Base-by-base conservation (phyloP, 1,140 invertebrate species). In the Euura lappo region DNA sequence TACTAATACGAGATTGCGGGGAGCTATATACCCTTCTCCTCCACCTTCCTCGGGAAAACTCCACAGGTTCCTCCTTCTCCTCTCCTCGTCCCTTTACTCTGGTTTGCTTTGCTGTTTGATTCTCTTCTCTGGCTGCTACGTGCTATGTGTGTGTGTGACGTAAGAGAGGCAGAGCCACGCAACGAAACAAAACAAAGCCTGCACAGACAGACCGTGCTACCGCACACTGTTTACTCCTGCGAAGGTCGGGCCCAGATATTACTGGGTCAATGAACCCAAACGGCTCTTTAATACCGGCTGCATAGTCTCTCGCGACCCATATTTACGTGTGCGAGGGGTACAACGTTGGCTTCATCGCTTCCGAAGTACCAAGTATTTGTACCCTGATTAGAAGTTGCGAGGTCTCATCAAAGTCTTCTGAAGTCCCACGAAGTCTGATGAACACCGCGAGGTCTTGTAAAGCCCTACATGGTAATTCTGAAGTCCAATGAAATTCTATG, bases 191-290 rank as follows among this genome's bases (percentile, higher is more conserved):
- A 51, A 64, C 28, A 64, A 51, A 74, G 71, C 74, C 76, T 78
- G 76, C 71, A 28, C 28, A 28, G 28, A 28, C 28, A 28, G 28
- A 28, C 28, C 28, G 28, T 28, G 28, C 28, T 28, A 28, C 28
- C 78, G 79, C 79, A 79, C 79, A 80, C 73, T 76, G 79, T 73
- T 75, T 79, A 81, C 80, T 79, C 77, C 80, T 77, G 76, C 80
- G 80, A 83, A 84, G 83, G 83, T 83, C 81, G 81, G 72, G 78
- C 73, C 28, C 78, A 81, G 76, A 83, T 80, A 76, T 81, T 81
- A 83, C 79, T 85, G 72, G 82, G 82, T 84, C 82, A 84, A 73
- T 80, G 71, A 76, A 76, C 74, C 78, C 51, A 28, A 28, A 28
- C 28, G 28, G 28, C 28, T 28, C 28, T 28, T 28, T 28, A 28